A percentile compares a stretch with the other conserved stretches of the same genome.
Evolutionary conservation across 2,113 vertebrate species (phyloP).

Genomic region (Phylloscopus trochilus): DNA sequence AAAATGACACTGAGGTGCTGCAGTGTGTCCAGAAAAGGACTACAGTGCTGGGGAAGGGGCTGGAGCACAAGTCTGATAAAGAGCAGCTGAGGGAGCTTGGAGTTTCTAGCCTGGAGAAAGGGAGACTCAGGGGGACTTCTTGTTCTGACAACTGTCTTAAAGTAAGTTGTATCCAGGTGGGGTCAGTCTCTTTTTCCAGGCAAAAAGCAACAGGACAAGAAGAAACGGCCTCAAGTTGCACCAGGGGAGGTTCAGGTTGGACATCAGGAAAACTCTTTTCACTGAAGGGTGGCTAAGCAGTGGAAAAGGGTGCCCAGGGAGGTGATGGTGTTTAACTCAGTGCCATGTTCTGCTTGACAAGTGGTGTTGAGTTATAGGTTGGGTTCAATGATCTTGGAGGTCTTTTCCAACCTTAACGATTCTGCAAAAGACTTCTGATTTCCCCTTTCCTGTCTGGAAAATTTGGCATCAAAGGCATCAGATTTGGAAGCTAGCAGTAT

Average conservation of each 20-base stretch:
- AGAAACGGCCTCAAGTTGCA: background rate
- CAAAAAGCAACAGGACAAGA: background rate
- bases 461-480: background rate
- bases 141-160: background rate
- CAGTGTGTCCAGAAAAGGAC: background rate
- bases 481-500: background rate
- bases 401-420: background rate
- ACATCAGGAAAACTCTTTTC: background rate
- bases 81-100: background rate
- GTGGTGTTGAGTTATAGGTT: accelerated
- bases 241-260: background rate
- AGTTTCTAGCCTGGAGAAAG: background rate
- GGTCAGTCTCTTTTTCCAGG: too few species aligned
- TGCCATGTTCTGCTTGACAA: background rate
- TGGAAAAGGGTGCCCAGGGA: background rate
- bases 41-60: background rate
- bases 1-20: background rate
- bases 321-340: too few species aligned
- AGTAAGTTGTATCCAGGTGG: too few species aligned
- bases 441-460: background rate
- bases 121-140: background rate
- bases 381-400: too few species aligned
- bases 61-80: background rate
- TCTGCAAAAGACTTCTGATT: background rate
- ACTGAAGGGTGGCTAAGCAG: too few species aligned